phyloP scores from a whole-genome alignment of 2,888 invertebrate species.

The Megaustenia siamemsis region DNA sequence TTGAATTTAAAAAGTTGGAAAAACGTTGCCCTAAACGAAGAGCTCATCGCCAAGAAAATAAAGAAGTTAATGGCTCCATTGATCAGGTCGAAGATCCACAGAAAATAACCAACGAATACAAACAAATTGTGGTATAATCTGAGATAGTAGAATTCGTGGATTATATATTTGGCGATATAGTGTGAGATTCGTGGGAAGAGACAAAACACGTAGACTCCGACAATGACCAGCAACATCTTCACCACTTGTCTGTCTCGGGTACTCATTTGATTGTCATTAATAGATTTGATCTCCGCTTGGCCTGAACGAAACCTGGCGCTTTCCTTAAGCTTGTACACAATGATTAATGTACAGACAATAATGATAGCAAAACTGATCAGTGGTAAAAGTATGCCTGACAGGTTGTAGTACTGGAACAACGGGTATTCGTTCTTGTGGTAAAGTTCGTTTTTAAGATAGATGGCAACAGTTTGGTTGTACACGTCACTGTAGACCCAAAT shows the following conservation, averaged over 20 bases:
- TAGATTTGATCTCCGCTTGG: neutral
- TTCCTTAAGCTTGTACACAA: conserved; percentile 35
- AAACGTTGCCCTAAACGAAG: conserved; percentile 37
- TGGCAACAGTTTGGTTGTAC: conserved; percentile 19
- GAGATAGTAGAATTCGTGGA: conserved; percentile 39
- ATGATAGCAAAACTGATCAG: conserved; percentile 35
- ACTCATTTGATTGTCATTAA: neutral
- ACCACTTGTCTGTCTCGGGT: conserved; percentile 37
- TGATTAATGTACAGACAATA: conserved; percentile 18
- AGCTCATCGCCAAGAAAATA: conserved; percentile 36
- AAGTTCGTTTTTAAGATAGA: conserved; percentile 27
- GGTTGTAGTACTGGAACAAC: conserved; percentile 33
- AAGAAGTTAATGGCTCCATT: conserved; percentile 36
- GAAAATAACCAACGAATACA: neutral
- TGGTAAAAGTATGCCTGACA: conserved; percentile 42
- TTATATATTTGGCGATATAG: conserved; percentile 30
- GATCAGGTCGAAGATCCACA: conserved; percentile 18
- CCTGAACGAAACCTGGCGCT: conserved; percentile 17
- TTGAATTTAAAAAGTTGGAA: neutral
- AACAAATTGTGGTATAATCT: conserved; percentile 35
- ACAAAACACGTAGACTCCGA: conserved; percentile 20
- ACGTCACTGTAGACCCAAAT: conserved; percentile 32
- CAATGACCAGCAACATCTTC: conserved; percentile 43
- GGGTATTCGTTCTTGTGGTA: conserved; percentile 9
- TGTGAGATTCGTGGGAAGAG: conserved; percentile 36